phyloP scores from a whole-genome alignment of 2,113 vertebrate genomes.

The Archilochus colubris region DNA sequence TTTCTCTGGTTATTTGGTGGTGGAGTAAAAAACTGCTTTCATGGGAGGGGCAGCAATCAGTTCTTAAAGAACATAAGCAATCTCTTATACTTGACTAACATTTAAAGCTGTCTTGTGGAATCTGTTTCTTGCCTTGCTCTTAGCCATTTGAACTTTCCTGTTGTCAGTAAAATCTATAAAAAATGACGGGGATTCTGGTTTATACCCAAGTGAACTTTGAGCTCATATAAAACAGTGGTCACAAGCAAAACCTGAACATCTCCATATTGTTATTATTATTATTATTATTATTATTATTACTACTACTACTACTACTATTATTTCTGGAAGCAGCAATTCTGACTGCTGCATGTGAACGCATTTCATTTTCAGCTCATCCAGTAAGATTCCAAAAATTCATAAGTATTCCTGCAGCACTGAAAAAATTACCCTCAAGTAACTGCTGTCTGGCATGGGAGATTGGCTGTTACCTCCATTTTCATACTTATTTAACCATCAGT shows the following conservation, averaged over 20 bases:
- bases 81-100: slow-evolving; percentile 63
- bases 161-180: slow-evolving; percentile 76
- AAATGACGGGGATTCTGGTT: slow-evolving; percentile 65
- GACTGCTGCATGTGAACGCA: neutral
- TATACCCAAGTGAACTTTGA: slow-evolving; percentile 28
- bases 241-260: slow-evolving; percentile 15
- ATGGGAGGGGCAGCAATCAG: slow-evolving; percentile 13
- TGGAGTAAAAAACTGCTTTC: slow-evolving; percentile 3
- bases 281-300: neutral
- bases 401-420: neutral
- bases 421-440: neutral
- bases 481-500: neutral
- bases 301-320: neutral
- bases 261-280: neutral
- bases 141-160: slow-evolving; percentile 73
- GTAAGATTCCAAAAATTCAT: neutral
- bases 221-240: slow-evolving; percentile 36
- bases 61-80: slow-evolving; percentile 51
- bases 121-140: slow-evolving; percentile 68
- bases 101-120: slow-evolving; percentile 73
- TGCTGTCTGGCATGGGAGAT: neutral
- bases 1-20: neutral
- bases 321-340: neutral
- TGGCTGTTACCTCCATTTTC: neutral
- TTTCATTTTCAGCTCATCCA: neutral